Conservation (phyloP, 2,113 vertebrate species). For the Chlorodrepanis virens region DNA sequence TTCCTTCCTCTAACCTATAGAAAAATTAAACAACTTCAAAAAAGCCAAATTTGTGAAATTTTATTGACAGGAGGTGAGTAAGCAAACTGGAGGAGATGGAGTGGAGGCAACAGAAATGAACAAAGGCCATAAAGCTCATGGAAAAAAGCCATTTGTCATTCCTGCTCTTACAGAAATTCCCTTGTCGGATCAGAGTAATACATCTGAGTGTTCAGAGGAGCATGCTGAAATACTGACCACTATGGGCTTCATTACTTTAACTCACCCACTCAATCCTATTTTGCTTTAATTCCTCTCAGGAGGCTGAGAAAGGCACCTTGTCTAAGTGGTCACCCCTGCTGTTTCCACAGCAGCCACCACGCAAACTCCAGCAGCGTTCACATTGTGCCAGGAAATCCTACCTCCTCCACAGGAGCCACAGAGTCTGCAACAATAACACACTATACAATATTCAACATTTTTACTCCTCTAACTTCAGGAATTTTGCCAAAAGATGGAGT, state of each 20-base stretch:
- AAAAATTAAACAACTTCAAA: not conserved
- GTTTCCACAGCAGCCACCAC: not conserved
- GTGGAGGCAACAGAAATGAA: not conserved
- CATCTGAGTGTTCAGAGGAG: not conserved
- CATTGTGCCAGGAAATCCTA: constrained; percentile 29
- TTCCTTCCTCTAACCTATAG: not conserved
- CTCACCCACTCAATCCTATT: not conserved
- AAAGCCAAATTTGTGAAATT: not conserved
- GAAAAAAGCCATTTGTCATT: not conserved
- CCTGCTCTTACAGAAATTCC: not conserved
- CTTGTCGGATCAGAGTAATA: not conserved
- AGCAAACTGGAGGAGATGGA: not conserved
- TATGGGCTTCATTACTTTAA: not conserved
- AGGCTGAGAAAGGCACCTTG: constrained; percentile 17
- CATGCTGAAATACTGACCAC: not conserved
- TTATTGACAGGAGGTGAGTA: not conserved
- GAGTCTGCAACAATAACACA: constrained; percentile 34
- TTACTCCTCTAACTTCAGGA: constrained; percentile 12
- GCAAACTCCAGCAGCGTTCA: not conserved
- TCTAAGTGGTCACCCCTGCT: not conserved
- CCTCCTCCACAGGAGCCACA: constrained; percentile 50
- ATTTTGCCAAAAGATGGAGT: constrained; percentile 38
- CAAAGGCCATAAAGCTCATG: not conserved
- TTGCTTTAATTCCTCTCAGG: not conserved
- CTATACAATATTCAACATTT: constrained; percentile 15